Evolutionary conservation across 1,140 invertebrate genomes (phyloP), one percentile per base, ranked within the genome.

Genomic region (Thaumetopoea pityocampa): DNA sequence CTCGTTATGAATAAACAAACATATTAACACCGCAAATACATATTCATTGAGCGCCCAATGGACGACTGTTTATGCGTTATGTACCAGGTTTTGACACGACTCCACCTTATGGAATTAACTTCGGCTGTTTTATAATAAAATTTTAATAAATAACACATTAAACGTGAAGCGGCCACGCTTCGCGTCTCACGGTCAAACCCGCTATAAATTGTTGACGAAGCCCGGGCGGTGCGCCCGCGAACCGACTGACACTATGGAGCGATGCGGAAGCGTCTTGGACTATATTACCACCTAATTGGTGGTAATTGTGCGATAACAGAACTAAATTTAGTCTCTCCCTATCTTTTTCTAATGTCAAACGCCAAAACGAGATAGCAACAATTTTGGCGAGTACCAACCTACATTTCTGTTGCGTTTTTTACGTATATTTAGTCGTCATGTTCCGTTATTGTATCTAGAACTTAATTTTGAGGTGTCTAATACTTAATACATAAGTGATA

Each of bases 121-220:
- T 63, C 17, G 57, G 61, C 69, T 80, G 28, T 73, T 77, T 74
- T 73, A 67, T 67, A 67, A 72, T 69, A 46, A 79, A 70, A 81
- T 81, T 83, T 80, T 76, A 70, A 80, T 80, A 80, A 77, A 83
- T 80, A 79, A 70, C 64, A 63, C 72, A 76, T 81, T 76, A 83
- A 60, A 67, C 65, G 78, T 80, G 81, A 80, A 79, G 73, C 59
- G 64, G 76, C 65, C 57, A 78, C 72, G 76, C 65, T 77, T 76
- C 54, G 67, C 56, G 47, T 78, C 77, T 83, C 79, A 83, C 68
- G 76, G 79, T 68, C 79, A 76, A 80, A 77, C 72, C 62, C 62
- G 68, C 74, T 66, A 79, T 80, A 80, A 77, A 76, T 76, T 68
- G 64, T 67, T 70, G 73, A 70, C 61, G 72, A 67, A 58, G 24